These are phyloP conservation scores for Leptodactylus fuscus DNA, from an alignment of 2,113 vertebrate genomes.

Conservation along the genomic window DNA sequence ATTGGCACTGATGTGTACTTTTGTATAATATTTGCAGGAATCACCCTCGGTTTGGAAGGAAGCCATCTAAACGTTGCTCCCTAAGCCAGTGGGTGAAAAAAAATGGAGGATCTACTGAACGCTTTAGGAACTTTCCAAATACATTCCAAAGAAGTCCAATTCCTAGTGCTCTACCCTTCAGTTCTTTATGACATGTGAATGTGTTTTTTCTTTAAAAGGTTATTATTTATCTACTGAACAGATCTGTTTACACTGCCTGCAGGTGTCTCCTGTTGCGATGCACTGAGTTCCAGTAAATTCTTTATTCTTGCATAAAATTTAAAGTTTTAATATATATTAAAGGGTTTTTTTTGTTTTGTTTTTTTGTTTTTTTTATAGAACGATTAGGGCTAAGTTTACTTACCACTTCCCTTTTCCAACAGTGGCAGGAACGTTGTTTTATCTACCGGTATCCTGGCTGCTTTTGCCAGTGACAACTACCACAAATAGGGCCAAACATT, in stretches of 20 bases:
- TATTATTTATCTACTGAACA: neutral
- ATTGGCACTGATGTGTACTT: no score
- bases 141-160: constrained; percentile 44
- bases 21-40: constrained; percentile 65
- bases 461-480: no score
- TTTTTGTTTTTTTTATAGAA: no score
- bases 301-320: neutral
- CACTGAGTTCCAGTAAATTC: neutral
- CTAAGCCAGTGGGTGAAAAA: constrained; percentile 62
- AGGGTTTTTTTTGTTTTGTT: neutral
- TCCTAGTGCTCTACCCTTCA: constrained; percentile 48
- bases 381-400: no score
- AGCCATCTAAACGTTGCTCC: constrained; percentile 60
- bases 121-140: constrained; percentile 65
- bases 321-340: no score
- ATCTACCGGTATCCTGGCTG: no score
- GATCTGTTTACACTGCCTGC: neutral
- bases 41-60: constrained; percentile 59
- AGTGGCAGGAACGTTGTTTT: no score
- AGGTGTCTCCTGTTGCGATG: neutral
- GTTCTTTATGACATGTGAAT: neutral
- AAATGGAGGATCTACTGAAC: constrained; percentile 61
- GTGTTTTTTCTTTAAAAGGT: neutral
- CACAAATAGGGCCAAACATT: no score
- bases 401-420: no score